Conservation (phyloP, 1,140 invertebrate genomes). For the Fopius arisanus region DNA sequence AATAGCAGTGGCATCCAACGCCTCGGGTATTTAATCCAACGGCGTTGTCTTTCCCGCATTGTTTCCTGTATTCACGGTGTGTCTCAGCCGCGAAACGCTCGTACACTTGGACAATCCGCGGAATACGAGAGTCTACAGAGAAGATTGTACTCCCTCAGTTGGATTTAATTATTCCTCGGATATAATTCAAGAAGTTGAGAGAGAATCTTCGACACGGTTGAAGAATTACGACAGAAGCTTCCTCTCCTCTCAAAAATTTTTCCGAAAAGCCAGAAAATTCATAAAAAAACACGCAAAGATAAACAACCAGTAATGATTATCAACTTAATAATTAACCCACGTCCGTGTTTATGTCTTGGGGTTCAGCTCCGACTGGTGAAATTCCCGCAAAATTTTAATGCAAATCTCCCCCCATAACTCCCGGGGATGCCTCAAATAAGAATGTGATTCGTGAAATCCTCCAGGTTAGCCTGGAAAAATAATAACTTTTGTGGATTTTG, state of each 20-base stretch:
- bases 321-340: too few species aligned
- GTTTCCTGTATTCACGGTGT: slow-evolving; percentile 26
- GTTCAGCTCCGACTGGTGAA: background rate
- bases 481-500: background rate
- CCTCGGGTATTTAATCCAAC: slow-evolving; percentile 40
- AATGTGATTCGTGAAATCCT: background rate
- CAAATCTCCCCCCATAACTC: background rate
- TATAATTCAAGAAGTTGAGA: too few species aligned
- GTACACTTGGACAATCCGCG: background rate
- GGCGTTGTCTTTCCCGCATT: slow-evolving; percentile 26
- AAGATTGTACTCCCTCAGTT: background rate
- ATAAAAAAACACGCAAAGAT: too few species aligned
- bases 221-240: too few species aligned
- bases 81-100: background rate
- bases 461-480: background rate
- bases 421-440: background rate
- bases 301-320: too few species aligned
- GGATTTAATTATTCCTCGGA: too few species aligned
- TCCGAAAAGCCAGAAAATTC: too few species aligned
- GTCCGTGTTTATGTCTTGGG: too few species aligned
- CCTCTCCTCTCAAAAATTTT: too few species aligned
- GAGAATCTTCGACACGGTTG: too few species aligned
- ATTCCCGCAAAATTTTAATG: background rate
- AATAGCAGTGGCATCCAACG: background rate
- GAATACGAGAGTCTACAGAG: slow-evolving; percentile 16